Evolutionary conservation across 2,113 vertebrate species (phyloP).

Genomic region (Leucoraja erinaceus): DNA sequence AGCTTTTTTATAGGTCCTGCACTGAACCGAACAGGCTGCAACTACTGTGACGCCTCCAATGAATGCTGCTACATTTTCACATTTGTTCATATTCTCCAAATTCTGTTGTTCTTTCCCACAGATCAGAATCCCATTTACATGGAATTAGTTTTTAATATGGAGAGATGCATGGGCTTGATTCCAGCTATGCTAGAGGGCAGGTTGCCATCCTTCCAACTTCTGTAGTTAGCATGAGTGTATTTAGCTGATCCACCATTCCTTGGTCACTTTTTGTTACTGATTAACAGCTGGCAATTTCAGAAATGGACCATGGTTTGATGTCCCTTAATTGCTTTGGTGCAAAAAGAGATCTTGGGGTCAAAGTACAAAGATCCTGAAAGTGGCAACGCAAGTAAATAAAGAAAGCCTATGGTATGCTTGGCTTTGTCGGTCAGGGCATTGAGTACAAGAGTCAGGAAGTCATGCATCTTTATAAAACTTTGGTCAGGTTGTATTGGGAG

Average conservation of each 20-base stretch:
- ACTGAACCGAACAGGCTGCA: not conserved
- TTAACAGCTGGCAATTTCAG: not conserved
- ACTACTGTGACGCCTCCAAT: not conserved
- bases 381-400: no score
- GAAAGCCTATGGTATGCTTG: no score
- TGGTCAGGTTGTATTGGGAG: no score
- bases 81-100: not conserved
- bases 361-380: no score
- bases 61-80: not conserved
- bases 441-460: no score
- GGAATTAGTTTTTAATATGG: not conserved
- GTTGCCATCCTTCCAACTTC: not conserved
- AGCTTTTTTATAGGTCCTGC: not conserved
- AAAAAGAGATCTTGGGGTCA: no score
- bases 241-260: not conserved
- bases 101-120: not conserved
- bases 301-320: not conserved
- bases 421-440: no score
- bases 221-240: not conserved
- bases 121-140: not conserved
- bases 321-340: no score
- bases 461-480: no score
- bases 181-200: not conserved
- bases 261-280: not conserved
- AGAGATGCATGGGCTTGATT: not conserved